Evolutionary conservation across 2,113 vertebrate genomes (phyloP).

Genomic region (Alosa alosa): DNA sequence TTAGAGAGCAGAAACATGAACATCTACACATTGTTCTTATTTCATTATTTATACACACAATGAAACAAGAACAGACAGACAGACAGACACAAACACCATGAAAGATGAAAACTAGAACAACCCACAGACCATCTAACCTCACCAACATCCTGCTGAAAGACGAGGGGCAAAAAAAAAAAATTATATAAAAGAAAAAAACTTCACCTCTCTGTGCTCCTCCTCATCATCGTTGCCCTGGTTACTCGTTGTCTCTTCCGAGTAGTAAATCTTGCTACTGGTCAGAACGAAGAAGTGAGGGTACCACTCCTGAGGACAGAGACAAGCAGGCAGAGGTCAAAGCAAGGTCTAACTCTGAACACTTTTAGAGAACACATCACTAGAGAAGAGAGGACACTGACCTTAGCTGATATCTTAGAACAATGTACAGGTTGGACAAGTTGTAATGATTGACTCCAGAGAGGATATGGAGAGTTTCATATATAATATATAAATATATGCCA

Average conservation of each 20-base stretch:
- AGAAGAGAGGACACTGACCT: too few relatives aligned
- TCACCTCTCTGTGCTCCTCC: conserved; percentile 94
- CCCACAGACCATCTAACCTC: not conserved
- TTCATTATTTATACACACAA: not conserved
- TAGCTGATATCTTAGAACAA: too few relatives aligned
- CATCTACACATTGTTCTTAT: not conserved
- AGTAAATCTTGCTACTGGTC: conserved; percentile 97
- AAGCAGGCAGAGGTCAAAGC: not conserved
- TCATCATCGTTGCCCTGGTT: conserved; percentile 94
- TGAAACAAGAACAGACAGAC: not conserved
- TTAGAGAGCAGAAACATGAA: not conserved
- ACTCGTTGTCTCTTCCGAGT: conserved; percentile 90
- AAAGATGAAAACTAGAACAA: not conserved
- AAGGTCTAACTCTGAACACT: not conserved
- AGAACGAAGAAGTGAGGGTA: conserved; percentile 97
- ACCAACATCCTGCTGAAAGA: not conserved
- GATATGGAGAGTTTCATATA: not conserved
- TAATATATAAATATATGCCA: not conserved
- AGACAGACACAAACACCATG: not conserved
- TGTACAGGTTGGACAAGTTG: too few relatives aligned
- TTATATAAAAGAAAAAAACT: not conserved
- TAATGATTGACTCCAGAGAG: not conserved
- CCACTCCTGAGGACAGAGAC: conserved; percentile 83
- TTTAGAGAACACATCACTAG: too few relatives aligned
- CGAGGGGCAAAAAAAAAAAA: not conserved